Evolutionary conservation across 2,888 invertebrate genomes (phyloP).

Genomic region (Dryadula phaetusa): DNA sequence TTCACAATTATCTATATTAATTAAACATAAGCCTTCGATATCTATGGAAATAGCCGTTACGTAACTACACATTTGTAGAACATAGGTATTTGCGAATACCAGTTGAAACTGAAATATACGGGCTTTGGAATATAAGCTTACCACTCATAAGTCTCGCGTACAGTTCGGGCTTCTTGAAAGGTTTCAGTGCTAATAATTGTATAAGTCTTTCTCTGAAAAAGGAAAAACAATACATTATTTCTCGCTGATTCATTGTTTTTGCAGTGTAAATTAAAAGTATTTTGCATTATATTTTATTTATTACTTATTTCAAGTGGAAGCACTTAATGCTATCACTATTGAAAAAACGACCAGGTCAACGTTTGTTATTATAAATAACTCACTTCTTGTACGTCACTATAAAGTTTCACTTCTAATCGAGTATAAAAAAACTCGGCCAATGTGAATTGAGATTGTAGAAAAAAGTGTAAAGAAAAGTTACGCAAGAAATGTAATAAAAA

Average conservation of each 20-base stretch:
- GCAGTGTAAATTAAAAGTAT: background rate
- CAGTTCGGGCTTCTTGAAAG: slow-evolving; percentile 97
- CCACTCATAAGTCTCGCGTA: slow-evolving; percentile 92
- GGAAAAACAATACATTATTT: slow-evolving; percentile 55
- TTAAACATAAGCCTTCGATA: background rate
- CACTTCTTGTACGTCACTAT: slow-evolving; percentile 11
- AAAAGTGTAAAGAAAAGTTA: slow-evolving; percentile 16
- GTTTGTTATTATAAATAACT: slow-evolving; percentile 12
- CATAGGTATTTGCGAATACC: background rate
- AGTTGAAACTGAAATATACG: slow-evolving; percentile 11
- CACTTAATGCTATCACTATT: background rate
- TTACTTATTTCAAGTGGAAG: background rate
- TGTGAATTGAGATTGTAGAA: slow-evolving; percentile 19
- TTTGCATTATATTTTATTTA: background rate
- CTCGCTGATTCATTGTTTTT: slow-evolving; percentile 9
- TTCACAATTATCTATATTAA: background rate
- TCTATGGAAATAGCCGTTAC: background rate
- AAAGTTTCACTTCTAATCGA: slow-evolving; percentile 22
- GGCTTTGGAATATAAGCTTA: slow-evolving; percentile 61
- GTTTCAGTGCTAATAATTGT: slow-evolving; percentile 95
- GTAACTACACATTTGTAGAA: background rate
- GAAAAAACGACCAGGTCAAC: slow-evolving; percentile 10
- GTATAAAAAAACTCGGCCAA: slow-evolving; percentile 18
- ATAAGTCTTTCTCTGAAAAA: slow-evolving; percentile 94
- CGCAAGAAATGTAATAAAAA: slow-evolving; percentile 18